Conservation (phyloP, 1,140 invertebrate species). For the Drosophila takahashii region DNA sequence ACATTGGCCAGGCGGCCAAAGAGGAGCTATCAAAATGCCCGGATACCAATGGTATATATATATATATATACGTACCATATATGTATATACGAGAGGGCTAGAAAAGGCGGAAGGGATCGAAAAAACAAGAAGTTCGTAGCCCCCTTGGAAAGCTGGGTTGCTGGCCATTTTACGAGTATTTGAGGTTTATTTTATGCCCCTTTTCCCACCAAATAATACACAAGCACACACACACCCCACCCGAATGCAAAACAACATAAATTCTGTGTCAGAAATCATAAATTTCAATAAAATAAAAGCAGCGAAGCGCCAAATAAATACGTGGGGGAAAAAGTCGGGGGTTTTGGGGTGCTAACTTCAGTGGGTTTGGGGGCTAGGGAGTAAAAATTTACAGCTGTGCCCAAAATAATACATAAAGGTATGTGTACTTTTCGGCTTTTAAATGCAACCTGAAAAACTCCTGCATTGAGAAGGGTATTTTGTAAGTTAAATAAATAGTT, state of each 20-base stretch:
- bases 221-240: neutral
- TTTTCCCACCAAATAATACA: constrained; percentile 11
- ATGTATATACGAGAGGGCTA: constrained; percentile 12
- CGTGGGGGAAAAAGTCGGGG: neutral
- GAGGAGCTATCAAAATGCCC: constrained; percentile 9
- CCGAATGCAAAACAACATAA: constrained; percentile 77
- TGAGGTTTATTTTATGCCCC: constrained; percentile 79
- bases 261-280: constrained; percentile 80
- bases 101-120: constrained; percentile 16
- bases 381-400: constrained; percentile 1
- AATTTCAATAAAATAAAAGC: constrained; percentile 79
- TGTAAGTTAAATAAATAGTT: neutral
- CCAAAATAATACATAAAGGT: neutral
- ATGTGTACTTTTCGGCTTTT: neutral
- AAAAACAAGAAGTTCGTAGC: constrained; percentile 11
- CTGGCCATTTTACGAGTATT: constrained; percentile 75
- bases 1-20: constrained; percentile 38
- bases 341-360: neutral
- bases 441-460: neutral
- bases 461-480: neutral
- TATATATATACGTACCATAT: neutral
- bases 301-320: constrained; percentile 75
- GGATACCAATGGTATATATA: neutral
- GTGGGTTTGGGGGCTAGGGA: no score
- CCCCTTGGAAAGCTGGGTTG: neutral